Evolutionary conservation across 2,113 vertebrate genomes (phyloP), one percentile per base, ranked within the genome.

Genomic region (Chelonoidis abingdonii): DNA sequence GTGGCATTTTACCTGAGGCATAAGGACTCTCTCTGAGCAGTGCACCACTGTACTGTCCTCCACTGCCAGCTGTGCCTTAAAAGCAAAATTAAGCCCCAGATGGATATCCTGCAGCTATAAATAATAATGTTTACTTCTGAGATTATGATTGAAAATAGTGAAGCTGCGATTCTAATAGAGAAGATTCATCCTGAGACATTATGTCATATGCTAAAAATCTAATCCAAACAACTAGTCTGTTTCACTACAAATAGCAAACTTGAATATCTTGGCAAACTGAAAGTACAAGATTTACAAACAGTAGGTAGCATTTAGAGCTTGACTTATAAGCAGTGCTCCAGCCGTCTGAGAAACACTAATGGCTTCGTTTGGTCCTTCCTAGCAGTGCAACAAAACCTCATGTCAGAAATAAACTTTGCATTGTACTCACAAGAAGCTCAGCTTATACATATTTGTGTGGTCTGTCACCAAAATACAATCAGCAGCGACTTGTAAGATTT

Each of bases 261-360:
- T 92, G 87, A 98, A 98, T 19, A 88, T 97, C 96, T 95, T 98
- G 98, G 98, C 98, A 97, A 98, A 97, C 91, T 91, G 53, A 83
- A 93, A 93, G 94, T 96, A 98, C 92, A 97, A 97, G 98, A 98
- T 98, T 98, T 98, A 98, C 98, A 98, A 98, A 98, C 91, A 98
- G 97, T 98, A 98, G 98, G 98, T 98, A 98, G 98, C 97, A 97
- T 98, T 98, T 98, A 98, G 98, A 98, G 97, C 95, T 89, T 89
- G 95, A 93, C 93, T 86, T 88, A 92, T 95, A 97, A 97, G 95
- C 94, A 95, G 62, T 69, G 84, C 94, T 98, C 97, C 96, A 97
- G 82, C 54, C 94, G 89, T 96, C 86, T 96, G 96, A 97, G 97
- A 98, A 98, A 96, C 56, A 98, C 93, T 98, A 97, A 98, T 98